These are phyloP conservation scores for Fragariocoptes setiger DNA, from an alignment of 1,140 invertebrate species.

Conservation along the genomic window DNA sequence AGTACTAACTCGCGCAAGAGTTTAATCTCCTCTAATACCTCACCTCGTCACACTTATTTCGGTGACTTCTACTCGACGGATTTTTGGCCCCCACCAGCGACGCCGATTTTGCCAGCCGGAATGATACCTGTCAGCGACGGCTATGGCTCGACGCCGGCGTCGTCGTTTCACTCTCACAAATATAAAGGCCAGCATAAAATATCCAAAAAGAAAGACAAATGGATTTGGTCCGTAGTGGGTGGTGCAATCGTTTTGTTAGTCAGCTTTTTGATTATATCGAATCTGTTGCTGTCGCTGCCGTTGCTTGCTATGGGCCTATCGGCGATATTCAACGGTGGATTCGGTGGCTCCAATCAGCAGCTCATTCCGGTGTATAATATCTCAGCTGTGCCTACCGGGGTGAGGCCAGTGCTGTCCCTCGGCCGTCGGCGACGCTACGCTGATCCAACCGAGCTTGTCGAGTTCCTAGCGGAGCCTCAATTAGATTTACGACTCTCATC, in stretches of 20 bases:
- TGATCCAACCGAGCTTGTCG: too few relatives aligned
- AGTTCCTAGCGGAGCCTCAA: too few relatives aligned
- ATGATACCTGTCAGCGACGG: not conserved
- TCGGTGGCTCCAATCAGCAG: not conserved
- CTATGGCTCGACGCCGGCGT: not conserved
- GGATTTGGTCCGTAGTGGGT: not conserved
- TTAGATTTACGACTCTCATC: too few relatives aligned
- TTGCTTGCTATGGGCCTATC: slow-evolving; percentile 15
- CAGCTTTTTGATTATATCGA: slow-evolving; percentile 1
- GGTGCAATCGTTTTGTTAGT: not conserved
- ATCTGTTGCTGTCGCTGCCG: slow-evolving; percentile 11
- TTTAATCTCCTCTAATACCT: too few relatives aligned
- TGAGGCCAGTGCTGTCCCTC: too few relatives aligned
- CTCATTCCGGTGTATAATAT: not conserved
- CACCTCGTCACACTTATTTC: too few relatives aligned
- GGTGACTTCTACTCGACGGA: not conserved
- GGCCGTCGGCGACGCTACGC: too few relatives aligned
- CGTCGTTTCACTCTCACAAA: not conserved
- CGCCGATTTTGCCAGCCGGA: not conserved
- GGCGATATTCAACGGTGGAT: slow-evolving; percentile 9
- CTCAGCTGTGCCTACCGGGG: too few relatives aligned
- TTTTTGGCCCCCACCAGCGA: not conserved
- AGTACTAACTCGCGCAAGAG: too few relatives aligned
- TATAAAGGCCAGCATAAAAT: not conserved
- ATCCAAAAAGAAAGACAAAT: not conserved